phyloP scores from a whole-genome alignment of 2,888 invertebrate genomes.

The Caenorhabditis drosophilae region DNA sequence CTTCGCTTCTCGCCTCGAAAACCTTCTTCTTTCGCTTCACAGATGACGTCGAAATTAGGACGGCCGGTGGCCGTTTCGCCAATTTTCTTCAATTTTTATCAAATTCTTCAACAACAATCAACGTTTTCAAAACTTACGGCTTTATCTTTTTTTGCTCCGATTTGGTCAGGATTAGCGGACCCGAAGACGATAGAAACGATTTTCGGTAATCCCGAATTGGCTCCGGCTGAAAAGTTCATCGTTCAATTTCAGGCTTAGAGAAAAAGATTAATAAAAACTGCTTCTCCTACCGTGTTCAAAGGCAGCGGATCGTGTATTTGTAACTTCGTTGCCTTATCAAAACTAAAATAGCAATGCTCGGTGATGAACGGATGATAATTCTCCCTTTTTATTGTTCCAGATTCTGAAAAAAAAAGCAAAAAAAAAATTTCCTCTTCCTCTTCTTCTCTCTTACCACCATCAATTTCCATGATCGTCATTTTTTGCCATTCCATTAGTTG shows the following conservation, averaged over 20 bases:
- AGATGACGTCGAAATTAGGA: background rate
- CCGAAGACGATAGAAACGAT: background rate
- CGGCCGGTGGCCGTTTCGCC: background rate
- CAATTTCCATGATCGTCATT: background rate
- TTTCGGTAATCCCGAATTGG: background rate
- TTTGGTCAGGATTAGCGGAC: background rate
- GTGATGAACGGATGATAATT: slow-evolving; percentile 29
- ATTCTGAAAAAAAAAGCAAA: slow-evolving; percentile 1
- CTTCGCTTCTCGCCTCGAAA: slow-evolving; percentile 7
- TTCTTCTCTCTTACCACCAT: background rate
- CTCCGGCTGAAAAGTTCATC: background rate
- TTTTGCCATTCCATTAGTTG: background rate
- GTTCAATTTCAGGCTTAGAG: background rate
- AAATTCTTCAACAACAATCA: background rate
- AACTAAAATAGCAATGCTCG: slow-evolving; percentile 32
- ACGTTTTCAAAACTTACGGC: no score
- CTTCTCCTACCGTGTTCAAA: background rate
- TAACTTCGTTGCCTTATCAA: background rate
- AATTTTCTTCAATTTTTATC: background rate
- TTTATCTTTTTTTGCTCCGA: no score
- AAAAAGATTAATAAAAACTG: background rate
- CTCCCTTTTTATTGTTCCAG: slow-evolving; percentile 4
- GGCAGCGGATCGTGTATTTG: slow-evolving; percentile 21
- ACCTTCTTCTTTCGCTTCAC: no score
- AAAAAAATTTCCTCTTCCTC: background rate